phyloP scores from a whole-genome alignment of 2,888 invertebrate species.

The Micoletzkya japonica region DNA sequence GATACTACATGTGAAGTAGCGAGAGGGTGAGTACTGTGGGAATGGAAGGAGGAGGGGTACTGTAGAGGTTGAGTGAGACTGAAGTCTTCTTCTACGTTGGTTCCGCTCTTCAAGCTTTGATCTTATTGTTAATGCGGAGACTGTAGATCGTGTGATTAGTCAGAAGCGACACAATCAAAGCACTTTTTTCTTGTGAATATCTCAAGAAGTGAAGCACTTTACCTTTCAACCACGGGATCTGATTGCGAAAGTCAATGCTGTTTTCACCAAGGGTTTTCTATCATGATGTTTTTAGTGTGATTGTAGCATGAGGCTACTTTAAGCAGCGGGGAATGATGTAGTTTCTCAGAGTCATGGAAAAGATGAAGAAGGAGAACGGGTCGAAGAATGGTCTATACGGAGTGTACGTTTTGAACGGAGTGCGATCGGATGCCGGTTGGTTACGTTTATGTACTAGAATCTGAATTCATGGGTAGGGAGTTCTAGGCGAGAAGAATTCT shows the following conservation, averaged over 20 bases:
- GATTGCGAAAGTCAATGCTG: no score
- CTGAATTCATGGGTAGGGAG: no score
- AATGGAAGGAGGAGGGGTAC: slow-evolving; percentile 2
- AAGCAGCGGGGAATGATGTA: no score
- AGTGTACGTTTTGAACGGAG: slow-evolving; percentile 14
- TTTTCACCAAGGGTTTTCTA: no score
- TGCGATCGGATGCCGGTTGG: slow-evolving; percentile 10
- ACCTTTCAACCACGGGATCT: no score
- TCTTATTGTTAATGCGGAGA: background rate
- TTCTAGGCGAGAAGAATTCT: no score
- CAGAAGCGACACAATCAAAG: no score
- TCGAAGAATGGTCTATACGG: slow-evolving; percentile 9
- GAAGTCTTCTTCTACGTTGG: no score
- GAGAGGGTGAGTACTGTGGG: background rate
- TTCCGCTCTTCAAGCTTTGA: background rate
- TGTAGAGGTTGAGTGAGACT: background rate
- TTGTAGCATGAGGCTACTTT: no score
- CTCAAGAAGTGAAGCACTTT: no score
- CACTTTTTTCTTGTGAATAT: no score
- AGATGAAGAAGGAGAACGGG: background rate
- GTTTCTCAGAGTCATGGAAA: background rate
- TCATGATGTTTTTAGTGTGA: no score
- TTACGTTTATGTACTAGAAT: background rate
- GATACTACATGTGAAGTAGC: background rate
- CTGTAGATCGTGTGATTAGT: background rate